Percentiles rank a stretch among this genome's conserved stretches.
phyloP scores from a whole-genome alignment of 2,113 vertebrate species.

The Lichenostomus cassidix region DNA sequence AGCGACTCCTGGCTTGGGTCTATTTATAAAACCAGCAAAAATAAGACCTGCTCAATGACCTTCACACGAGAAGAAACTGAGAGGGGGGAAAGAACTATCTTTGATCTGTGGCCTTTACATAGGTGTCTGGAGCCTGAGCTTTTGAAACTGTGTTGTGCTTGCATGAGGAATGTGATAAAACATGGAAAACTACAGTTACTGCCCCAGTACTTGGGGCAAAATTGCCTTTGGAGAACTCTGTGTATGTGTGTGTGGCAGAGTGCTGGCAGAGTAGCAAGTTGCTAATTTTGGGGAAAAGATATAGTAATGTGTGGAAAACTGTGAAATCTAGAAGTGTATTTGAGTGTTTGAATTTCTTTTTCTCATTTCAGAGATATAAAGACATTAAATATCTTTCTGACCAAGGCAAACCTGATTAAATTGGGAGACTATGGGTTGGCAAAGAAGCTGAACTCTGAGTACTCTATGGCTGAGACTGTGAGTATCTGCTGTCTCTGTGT shows the following conservation, averaged over 20 bases:
- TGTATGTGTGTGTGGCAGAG: background rate
- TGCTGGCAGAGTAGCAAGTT: background rate
- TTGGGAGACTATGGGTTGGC: slow-evolving; percentile 96
- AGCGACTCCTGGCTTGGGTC: background rate
- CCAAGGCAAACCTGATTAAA: slow-evolving; percentile 97
- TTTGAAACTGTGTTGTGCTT: background rate
- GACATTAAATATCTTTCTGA: slow-evolving; percentile 98
- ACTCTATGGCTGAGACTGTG: slow-evolving; percentile 97
- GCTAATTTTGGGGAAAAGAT: background rate
- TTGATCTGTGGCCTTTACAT: slow-evolving; percentile 15
- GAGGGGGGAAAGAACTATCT: background rate
- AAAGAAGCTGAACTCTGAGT: slow-evolving; percentile 94
- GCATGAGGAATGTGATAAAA: background rate
- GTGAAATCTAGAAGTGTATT: background rate
- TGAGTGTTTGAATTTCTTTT: background rate
- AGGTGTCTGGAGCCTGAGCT: background rate
- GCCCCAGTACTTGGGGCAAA: background rate
- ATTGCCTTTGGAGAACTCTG: background rate
- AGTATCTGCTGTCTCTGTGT: slow-evolving; percentile 51
- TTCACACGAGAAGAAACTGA: background rate
- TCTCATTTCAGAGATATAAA: slow-evolving; percentile 90
- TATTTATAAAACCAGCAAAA: slow-evolving; percentile 44
- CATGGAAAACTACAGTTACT: background rate
- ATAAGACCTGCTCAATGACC: background rate
- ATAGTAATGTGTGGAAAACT: background rate